Conservation (phyloP, 1,140 invertebrate species). For the Drosophila rufa region DNA sequence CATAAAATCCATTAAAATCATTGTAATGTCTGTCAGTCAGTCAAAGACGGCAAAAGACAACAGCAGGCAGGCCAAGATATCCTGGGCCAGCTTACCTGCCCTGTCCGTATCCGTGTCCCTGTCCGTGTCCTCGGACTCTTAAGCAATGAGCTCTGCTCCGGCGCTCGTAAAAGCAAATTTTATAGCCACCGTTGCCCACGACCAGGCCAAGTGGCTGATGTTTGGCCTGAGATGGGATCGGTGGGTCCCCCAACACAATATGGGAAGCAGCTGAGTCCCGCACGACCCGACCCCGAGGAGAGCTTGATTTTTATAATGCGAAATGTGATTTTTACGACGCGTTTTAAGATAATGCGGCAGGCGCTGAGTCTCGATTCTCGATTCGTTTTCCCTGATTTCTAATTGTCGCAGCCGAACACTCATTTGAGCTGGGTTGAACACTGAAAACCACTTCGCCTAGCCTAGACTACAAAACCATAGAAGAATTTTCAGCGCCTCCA, state of each 20-base stretch:
- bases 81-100: constrained; percentile 57
- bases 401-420: constrained; percentile 65
- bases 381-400: constrained; percentile 67
- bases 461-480: constrained; percentile 1
- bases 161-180: constrained; percentile 77
- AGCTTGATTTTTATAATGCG: constrained; percentile 72
- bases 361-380: constrained; percentile 38
- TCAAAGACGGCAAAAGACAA: constrained; percentile 48
- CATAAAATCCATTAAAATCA: constrained; percentile 81
- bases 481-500: not conserved
- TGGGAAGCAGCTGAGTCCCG: constrained; percentile 61
- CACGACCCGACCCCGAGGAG: constrained; percentile 16
- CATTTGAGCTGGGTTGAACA: constrained; percentile 49
- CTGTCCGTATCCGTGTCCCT: not conserved
- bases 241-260: constrained; percentile 27
- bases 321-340: constrained; percentile 81
- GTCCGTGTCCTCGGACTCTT: constrained; percentile 42
- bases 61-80: constrained; percentile 19
- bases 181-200: constrained; percentile 60
- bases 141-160: constrained; percentile 45
- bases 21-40: constrained; percentile 77
- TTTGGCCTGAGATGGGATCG: constrained; percentile 8
- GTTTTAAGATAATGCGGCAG: constrained; percentile 75
- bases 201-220: constrained; percentile 31
- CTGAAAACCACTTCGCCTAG: constrained; percentile 44